Percentiles rank a stretch among this genome's conserved stretches.
phyloP scores from a whole-genome alignment of 2,797 vertebrate genomes.

The Steatocranus sp. region DNA sequence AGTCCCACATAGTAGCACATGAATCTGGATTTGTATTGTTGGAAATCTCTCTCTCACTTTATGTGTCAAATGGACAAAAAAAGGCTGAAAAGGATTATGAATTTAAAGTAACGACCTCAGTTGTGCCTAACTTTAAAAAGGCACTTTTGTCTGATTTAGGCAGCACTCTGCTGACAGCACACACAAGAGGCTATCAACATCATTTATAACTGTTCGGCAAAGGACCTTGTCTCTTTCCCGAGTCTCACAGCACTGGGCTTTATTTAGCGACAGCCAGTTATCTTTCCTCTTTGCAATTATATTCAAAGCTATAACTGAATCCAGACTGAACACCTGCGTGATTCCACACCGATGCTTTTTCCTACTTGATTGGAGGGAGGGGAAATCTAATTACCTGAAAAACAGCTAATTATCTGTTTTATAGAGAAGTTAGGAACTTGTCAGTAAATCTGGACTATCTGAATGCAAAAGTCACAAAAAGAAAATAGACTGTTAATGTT shows the following conservation, averaged over 20 bases:
- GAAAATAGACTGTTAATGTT: neutral
- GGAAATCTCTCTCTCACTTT: neutral
- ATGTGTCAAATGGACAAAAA: neutral
- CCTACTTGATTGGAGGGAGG: neutral
- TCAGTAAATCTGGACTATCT: neutral
- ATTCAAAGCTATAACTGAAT: neutral
- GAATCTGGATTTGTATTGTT: neutral
- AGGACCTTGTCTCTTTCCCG: neutral
- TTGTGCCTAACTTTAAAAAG: neutral
- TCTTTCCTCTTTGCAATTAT: neutral
- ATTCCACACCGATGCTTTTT: constrained; percentile 1
- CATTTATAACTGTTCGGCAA: neutral
- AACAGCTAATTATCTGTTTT: neutral
- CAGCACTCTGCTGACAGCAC: neutral
- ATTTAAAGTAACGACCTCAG: neutral
- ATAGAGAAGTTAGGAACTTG: neutral
- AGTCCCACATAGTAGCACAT: neutral
- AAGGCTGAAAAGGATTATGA: neutral
- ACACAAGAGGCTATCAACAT: constrained; percentile 16
- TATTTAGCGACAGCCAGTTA: neutral
- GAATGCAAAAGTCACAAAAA: neutral
- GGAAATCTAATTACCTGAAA: neutral
- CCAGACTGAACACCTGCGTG: neutral
- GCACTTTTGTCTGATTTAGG: neutral
- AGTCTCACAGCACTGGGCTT: neutral